phyloP scores from a whole-genome alignment of 2,797 vertebrate species.

The Chloroceryle amazona region DNA sequence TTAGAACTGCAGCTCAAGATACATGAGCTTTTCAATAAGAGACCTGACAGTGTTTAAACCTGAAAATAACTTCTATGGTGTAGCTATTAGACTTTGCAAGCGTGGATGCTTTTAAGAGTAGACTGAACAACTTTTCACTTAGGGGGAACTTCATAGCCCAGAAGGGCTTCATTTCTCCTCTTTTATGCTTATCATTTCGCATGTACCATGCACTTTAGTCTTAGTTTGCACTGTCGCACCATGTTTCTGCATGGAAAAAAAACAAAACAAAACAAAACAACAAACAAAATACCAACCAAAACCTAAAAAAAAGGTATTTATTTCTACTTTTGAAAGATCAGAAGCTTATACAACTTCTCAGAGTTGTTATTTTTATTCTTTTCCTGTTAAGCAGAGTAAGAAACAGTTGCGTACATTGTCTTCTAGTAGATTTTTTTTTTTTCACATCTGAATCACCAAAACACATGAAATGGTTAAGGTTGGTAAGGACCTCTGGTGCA shows the following conservation, averaged over 20 bases:
- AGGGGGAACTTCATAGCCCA: neutral
- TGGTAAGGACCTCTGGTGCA: neutral
- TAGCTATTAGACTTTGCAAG: neutral
- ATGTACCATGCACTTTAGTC: neutral
- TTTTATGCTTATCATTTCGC: neutral
- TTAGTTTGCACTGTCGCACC: neutral
- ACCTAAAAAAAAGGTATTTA: neutral
- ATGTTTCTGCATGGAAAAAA: accelerated
- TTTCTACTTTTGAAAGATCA: neutral
- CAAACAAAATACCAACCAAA: no score
- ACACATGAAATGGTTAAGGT: accelerated
- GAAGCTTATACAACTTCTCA: neutral
- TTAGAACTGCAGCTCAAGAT: neutral
- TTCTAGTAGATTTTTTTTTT: neutral
- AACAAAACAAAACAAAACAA: no score
- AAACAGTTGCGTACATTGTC: neutral
- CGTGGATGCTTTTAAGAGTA: neutral
- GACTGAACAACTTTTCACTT: neutral
- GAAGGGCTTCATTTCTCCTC: neutral
- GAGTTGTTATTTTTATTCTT: neutral
- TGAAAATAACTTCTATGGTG: neutral
- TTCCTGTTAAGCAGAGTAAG: accelerated
- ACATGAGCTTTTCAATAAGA: neutral
- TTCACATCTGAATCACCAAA: neutral
- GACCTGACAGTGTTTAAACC: neutral